Base-by-base conservation (phyloP, 2,797 vertebrate genomes). In the Bryconaethiops microstoma region DNA sequence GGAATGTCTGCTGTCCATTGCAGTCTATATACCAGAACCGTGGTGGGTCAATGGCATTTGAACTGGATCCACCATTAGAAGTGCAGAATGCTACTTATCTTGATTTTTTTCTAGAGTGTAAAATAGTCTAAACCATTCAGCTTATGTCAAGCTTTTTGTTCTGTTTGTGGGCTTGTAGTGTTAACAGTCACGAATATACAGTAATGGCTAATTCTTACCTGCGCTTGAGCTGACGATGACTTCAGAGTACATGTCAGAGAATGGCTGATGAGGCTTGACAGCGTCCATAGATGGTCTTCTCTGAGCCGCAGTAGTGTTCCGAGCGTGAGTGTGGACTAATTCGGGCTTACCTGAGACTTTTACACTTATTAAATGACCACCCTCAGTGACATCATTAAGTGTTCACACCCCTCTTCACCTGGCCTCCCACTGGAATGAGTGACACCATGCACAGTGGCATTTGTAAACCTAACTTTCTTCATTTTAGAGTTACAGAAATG, bases 211-310 rank as follows among this genome's bases (percentile, higher is more conserved):
- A 50, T 71, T 85, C 92, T 91, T 88, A 94, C 94, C 94, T 91
- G 91, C 92, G 0, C 89, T 94, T 84, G 94, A 94, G 91, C 91
- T 94, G 83, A 94, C 93, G 0, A 92, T 90, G 0, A 88, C 89
- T 87, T 94, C 93, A 2, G 93, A 89, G 84, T 90, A 94, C 39
- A 92, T 69, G 7, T 94, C 90, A 6, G 86, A 77, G 85, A 88
- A 92, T 76, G 89, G 90, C 81, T 86, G 88, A 68, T 84, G 88
- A 87, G 81, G 88, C 86, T 89, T 91, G 19, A 5, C 82, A 0
- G 70, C n/a, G 13, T 90, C 90, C 75, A 80, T 90, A 25, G 85
- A 55, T 72, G 42, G 80, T 83, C 90, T 91, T 25, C 89, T 85
- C 83, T 91, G 88, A 75, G 92, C 87, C 91, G 92, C 94, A 67